Evolutionary conservation across 1,140 invertebrate species (phyloP).

Genomic region (Drosophila willistoni): DNA sequence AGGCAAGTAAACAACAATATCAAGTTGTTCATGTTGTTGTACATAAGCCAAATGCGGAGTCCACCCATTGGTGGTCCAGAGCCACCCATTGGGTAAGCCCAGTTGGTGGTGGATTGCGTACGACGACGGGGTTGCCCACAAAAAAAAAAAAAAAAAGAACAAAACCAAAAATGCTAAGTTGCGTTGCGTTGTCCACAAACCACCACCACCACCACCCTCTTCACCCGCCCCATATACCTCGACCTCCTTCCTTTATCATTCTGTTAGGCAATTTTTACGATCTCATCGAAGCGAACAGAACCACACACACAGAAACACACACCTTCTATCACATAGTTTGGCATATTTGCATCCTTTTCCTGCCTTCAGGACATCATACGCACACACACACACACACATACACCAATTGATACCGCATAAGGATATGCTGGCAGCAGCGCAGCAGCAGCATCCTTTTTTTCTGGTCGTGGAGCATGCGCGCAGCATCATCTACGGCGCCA

Average conservation of each 20-base stretch:
- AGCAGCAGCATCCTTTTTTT: constrained; percentile 11
- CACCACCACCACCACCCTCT: constrained; percentile 13
- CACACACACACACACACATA: no score
- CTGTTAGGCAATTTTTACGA: constrained; percentile 52
- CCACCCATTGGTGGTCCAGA: constrained; percentile 73
- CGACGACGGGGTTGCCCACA: constrained; percentile 40
- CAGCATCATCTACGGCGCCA: constrained; percentile 32
- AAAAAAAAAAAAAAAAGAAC: constrained; percentile 28
- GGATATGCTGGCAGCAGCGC: constrained; percentile 13
- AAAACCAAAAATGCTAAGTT: constrained; percentile 44
- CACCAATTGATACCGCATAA: constrained; percentile 32
- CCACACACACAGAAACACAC: background rate
- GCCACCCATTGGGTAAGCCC: constrained; percentile 70
- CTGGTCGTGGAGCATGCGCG: constrained; percentile 69
- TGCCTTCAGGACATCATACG: constrained; percentile 12
- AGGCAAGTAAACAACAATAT: constrained; percentile 52
- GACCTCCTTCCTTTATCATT: background rate
- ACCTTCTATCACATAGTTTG: background rate
- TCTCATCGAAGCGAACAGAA: constrained; percentile 36
- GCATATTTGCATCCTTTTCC: constrained; percentile 43
- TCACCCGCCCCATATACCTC: background rate
- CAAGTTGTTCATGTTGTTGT: constrained; percentile 42
- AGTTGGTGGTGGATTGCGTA: constrained; percentile 71
- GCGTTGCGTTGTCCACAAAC: constrained; percentile 25
- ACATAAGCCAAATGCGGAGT: constrained; percentile 63